phyloP scores from a whole-genome alignment of 2,888 invertebrate species.

The Muscina levida region DNA sequence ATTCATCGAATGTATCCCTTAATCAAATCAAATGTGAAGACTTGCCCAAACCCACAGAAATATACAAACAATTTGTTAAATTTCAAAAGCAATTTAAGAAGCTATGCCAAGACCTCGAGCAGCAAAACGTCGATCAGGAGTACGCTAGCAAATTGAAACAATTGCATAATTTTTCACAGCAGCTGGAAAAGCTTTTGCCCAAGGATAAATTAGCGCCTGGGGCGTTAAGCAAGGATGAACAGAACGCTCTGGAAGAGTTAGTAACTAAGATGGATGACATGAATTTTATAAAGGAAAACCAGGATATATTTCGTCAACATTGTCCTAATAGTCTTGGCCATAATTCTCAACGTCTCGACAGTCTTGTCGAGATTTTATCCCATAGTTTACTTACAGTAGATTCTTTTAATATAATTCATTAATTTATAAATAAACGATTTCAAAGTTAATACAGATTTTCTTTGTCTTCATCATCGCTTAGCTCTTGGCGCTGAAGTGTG shows the following conservation, averaged over 20 bases:
- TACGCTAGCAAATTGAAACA: constrained; percentile 70
- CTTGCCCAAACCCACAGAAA: constrained; percentile 67
- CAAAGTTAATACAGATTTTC: constrained; percentile 23
- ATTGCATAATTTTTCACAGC: constrained; percentile 72
- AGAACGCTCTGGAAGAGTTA: constrained; percentile 67
- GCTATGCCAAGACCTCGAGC: constrained; percentile 66
- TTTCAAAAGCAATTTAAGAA: constrained; percentile 71
- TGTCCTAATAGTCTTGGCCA: constrained; percentile 8
- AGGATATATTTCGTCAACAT: constrained; percentile 63
- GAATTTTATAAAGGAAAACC: constrained; percentile 71
- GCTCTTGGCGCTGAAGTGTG: constrained; percentile 42
- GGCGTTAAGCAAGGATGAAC: constrained; percentile 71
- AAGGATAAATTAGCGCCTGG: constrained; percentile 59
- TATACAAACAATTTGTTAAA: constrained; percentile 71
- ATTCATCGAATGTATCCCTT: constrained; percentile 51
- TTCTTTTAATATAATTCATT: constrained; percentile 67
- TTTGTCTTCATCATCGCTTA: constrained; percentile 37
- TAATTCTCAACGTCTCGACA: constrained; percentile 68
- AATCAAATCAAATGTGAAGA: constrained; percentile 66
- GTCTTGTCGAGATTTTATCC: constrained; percentile 73
- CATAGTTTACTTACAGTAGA: constrained; percentile 72
- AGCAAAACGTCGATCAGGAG: constrained; percentile 62
- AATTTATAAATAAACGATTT: constrained; percentile 21
- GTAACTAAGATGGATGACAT: constrained; percentile 73
- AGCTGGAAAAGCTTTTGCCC: constrained; percentile 73